Evolutionary conservation across 2,113 vertebrate species (phyloP), one percentile per base, ranked within the genome.

Genomic region (Sphaerodactylus townsendi): DNA sequence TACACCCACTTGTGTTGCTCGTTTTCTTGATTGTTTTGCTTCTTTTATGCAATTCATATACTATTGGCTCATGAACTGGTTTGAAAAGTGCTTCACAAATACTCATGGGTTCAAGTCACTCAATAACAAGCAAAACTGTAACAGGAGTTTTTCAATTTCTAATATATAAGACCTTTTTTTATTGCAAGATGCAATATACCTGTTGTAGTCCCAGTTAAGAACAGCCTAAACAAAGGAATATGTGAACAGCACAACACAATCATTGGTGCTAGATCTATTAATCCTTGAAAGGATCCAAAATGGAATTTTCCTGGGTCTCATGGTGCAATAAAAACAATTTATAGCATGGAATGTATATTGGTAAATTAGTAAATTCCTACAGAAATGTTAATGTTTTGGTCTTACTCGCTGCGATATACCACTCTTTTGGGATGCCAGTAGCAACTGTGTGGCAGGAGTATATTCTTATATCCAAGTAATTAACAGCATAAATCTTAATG

Each of bases 311-410:
- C 1, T 64, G 53, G 59, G 13, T 65, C 69, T 85, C 69, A 86
- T 13, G 87, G 44, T 46, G 50, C 30, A 85, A 48, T 48, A 85
- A 5, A 37, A 77, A 85, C 77, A 59, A 35, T 65, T 81, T 30
- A 81, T 33, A 33, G n/a, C 39, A 86, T 56, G 23, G 62, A 65
- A 70, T 80, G 77, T 79, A 23, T 53, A 65, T 41, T 64, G 28
- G 37, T 86, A 50, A 91, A 79, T 90, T 81, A 81, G 25, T 17
- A 89, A 82, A 81, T 48, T 90, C 33, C 83, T n/a, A 1, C 68
- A 72, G 77, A 37, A 83, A 48, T 25, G 81, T 84, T 44, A 70
- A 84, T 62, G 53, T 46, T 81, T 69, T 70, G 46, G 62, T 89
- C 82, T 81, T 88, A 3, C 80, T 75, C 66, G 86, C 85, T 44